These are phyloP conservation scores for Odontomachus brunneus DNA, from an alignment of 1,140 invertebrate species.

Conservation along the genomic window DNA sequence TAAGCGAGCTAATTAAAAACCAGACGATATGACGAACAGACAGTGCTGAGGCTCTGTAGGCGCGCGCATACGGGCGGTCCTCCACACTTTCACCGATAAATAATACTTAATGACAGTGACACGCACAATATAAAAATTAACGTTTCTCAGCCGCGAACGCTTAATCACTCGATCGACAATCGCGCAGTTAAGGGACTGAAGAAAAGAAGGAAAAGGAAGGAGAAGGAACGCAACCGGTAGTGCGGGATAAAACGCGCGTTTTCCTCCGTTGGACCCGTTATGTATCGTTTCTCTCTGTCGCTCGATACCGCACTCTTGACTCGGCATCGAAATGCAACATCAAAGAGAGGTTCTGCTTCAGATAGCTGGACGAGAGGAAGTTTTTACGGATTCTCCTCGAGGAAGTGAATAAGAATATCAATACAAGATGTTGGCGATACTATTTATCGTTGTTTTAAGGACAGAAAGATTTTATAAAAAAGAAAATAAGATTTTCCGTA, in stretches of 20 bases:
- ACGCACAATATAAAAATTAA: constrained; percentile 43
- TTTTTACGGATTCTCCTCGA: too few relatives aligned
- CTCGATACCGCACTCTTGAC: too few relatives aligned
- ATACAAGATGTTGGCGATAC: too few relatives aligned
- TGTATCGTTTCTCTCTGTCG: constrained; percentile 9
- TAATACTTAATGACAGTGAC: constrained; percentile 20
- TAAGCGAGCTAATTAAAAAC: constrained; percentile 49
- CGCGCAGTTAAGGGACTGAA: constrained; percentile 29
- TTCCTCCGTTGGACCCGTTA: constrained; percentile 24
- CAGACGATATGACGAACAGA: constrained; percentile 42
- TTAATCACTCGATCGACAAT: constrained; percentile 52
- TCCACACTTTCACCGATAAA: constrained; percentile 43
- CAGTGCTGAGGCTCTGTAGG: background rate
- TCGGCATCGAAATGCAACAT: background rate
- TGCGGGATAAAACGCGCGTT: constrained; percentile 35
- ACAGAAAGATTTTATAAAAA: too few relatives aligned
- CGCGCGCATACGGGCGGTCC: background rate
- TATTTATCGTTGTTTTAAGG: too few relatives aligned
- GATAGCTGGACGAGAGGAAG: too few relatives aligned
- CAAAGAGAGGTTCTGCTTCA: too few relatives aligned
- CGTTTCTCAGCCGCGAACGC: constrained; percentile 10
- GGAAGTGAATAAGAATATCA: too few relatives aligned
- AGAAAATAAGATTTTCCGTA: too few relatives aligned
- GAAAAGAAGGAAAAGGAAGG: background rate
- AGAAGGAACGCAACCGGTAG: too few relatives aligned